phyloP scores from a whole-genome alignment of 2,113 vertebrate species.

The Symphodus melops region DNA sequence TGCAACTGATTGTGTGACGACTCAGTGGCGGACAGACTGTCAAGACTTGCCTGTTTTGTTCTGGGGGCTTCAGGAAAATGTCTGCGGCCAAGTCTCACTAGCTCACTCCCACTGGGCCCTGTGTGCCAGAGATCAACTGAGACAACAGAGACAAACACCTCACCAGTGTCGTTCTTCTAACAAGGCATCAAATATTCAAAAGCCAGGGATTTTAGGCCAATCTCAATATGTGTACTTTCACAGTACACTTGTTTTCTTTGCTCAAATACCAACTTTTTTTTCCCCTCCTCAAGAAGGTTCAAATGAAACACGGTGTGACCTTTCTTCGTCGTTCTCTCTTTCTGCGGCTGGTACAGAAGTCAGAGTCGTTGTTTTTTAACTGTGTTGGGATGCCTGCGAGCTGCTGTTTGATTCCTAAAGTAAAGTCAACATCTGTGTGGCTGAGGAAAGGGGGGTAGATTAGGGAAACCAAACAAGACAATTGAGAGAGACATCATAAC shows the following conservation, averaged over 20 bases:
- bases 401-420: slow-evolving; percentile 34
- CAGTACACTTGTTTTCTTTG: slow-evolving; percentile 68
- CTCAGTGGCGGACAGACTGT: slow-evolving; percentile 83
- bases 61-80: slow-evolving; percentile 79
- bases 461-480: slow-evolving; percentile 59
- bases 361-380: slow-evolving; percentile 36
- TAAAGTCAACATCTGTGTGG: slow-evolving; percentile 62
- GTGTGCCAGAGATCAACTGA: slow-evolving; percentile 70
- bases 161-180: slow-evolving; percentile 62
- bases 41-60: slow-evolving; percentile 87
- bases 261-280: slow-evolving; percentile 37
- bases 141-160: slow-evolving; percentile 73
- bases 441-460: slow-evolving; percentile 47
- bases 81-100: slow-evolving; percentile 76
- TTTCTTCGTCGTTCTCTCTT: not conserved
- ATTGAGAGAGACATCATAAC: slow-evolving; percentile 54
- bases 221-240: slow-evolving; percentile 65
- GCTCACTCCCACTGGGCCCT: slow-evolving; percentile 66
- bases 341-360: slow-evolving; percentile 22
- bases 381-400: slow-evolving; percentile 33
- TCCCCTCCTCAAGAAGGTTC: slow-evolving; percentile 26
- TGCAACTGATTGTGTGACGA: slow-evolving; percentile 83
- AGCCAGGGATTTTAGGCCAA: slow-evolving; percentile 63
- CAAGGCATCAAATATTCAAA: slow-evolving; percentile 77
- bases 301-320: not conserved